Evolutionary conservation across 2,797 vertebrate species (phyloP).

Genomic region (Oreochromis grahami): DNA sequence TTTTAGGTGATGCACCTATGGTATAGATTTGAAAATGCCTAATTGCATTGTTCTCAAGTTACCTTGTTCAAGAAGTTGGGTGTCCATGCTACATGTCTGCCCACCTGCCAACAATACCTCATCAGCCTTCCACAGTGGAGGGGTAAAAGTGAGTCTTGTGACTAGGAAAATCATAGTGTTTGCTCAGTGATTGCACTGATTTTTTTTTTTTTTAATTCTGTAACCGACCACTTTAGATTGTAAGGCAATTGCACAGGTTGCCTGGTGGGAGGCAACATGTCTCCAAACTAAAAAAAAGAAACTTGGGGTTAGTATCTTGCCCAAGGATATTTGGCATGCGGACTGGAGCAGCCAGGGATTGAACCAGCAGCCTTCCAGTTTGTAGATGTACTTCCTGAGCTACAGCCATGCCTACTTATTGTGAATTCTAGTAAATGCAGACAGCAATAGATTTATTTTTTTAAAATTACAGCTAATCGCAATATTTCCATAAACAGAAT

Average conservation of each 20-base stretch:
- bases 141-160: neutral
- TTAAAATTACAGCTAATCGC: fast-evolving
- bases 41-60: neutral
- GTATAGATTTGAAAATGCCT: neutral
- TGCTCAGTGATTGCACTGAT: neutral
- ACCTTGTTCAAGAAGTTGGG: neutral
- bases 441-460: neutral
- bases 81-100: neutral
- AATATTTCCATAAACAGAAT: neutral
- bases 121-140: neutral
- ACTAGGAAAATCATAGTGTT: neutral
- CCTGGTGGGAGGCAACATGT: neutral
- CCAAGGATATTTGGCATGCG: neutral
- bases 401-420: neutral
- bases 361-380: neutral
- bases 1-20: neutral
- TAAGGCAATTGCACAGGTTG: fast-evolving
- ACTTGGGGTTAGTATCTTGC: neutral
- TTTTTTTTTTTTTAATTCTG: neutral
- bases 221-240: neutral
- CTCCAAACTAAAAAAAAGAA: neutral
- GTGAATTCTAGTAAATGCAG: neutral
- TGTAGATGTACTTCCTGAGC: neutral
- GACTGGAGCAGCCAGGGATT: neutral
- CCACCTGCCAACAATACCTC: fast-evolving